phyloP scores from a whole-genome alignment of 2,888 invertebrate genomes.

The Thecocarcelia acutangulata region DNA sequence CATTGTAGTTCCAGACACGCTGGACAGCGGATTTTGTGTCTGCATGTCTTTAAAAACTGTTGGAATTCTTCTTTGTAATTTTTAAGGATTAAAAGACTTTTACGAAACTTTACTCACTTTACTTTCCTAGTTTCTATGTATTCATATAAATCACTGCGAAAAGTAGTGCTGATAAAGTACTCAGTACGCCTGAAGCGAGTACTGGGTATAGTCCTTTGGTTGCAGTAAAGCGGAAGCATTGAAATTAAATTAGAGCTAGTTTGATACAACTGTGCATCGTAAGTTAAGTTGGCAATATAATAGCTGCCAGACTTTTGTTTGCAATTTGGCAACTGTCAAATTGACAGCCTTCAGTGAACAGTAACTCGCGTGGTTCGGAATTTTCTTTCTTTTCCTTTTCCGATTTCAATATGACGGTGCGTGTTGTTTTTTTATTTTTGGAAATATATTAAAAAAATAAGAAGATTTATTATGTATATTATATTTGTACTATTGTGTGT shows the following conservation, averaged over 20 bases:
- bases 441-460: constrained; percentile 10
- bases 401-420: constrained; percentile 68
- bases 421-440: constrained; percentile 55
- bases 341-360: constrained; percentile 65
- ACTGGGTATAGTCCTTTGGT: not conserved
- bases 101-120: constrained; percentile 68
- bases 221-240: not conserved
- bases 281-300: constrained; percentile 1
- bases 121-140: constrained; percentile 68
- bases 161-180: constrained; percentile 63
- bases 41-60: constrained; percentile 44
- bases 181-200: constrained; percentile 22
- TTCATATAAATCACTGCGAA: constrained; percentile 69
- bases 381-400: constrained; percentile 69
- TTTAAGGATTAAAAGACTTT: constrained; percentile 54
- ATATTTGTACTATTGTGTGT: constrained; percentile 41
- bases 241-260: too few species aligned
- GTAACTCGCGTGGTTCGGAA: constrained; percentile 59
- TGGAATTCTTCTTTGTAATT: constrained; percentile 49
- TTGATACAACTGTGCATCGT: constrained; percentile 19
- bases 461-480: not conserved
- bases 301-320: constrained; percentile 24
- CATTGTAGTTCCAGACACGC: constrained; percentile 26
- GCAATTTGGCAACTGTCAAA: constrained; percentile 36
- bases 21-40: constrained; percentile 30